These are phyloP conservation scores for Drosophila meridiana DNA, from an alignment of 2,888 invertebrate species.

Conservation along the genomic window DNA sequence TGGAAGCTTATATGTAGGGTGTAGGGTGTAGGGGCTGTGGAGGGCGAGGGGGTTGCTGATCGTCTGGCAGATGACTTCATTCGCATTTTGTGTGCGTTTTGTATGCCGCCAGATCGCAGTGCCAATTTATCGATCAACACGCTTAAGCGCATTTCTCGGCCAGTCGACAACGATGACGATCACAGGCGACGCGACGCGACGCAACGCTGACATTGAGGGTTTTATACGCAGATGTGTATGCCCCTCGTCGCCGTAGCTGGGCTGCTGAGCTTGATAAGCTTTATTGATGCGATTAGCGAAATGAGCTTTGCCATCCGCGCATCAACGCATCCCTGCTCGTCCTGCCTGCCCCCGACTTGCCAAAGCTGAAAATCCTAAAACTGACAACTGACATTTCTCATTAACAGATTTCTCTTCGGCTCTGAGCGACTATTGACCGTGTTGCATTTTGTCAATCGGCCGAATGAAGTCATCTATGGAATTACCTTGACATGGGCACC, in stretches of 20 bases:
- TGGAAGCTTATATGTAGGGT: not conserved
- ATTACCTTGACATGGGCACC: conserved; percentile 54
- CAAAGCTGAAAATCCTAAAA: conserved; percentile 45
- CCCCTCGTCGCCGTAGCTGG: conserved; percentile 1
- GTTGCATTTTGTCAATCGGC: conserved; percentile 70
- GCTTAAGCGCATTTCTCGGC: conserved; percentile 78
- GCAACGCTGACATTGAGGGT: conserved; percentile 61
- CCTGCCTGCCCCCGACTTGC: conserved; percentile 1
- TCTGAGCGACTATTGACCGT: conserved; percentile 48
- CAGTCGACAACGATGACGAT: conserved; percentile 46
- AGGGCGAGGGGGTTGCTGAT: conserved; percentile 19
- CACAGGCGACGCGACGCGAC: conserved; percentile 26
- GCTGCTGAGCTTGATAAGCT: conserved; percentile 73
- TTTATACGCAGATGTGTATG: conserved; percentile 43
- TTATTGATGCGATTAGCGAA: conserved; percentile 81
- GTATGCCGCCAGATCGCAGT: conserved; percentile 48
- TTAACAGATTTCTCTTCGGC: conserved; percentile 59
- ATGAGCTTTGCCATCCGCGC: conserved; percentile 69
- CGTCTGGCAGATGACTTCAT: conserved; percentile 72
- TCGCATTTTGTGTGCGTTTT: conserved; percentile 74
- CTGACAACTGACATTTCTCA: conserved; percentile 80
- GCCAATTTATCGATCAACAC: conserved; percentile 81
- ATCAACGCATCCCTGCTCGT: conserved; percentile 23
- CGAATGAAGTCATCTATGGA: conserved; percentile 60
- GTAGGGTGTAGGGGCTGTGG: not conserved